Base-by-base conservation (phyloP, 2,888 invertebrate species). In the Micropterix aruncella region DNA sequence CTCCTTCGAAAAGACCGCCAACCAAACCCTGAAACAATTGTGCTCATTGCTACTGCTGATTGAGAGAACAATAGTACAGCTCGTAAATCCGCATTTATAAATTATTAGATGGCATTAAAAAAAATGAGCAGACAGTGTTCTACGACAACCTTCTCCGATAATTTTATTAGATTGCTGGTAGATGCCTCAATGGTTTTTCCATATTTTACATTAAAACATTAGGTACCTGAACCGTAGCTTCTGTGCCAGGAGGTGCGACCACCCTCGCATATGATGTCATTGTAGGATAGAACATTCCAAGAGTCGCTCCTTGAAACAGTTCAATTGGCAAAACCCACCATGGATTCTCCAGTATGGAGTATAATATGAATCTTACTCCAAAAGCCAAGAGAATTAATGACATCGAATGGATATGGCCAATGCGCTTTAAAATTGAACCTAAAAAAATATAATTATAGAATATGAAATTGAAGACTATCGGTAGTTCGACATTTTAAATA, bases 301-400 rank as follows among this genome's bases (percentile, higher is more conserved):
- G 87, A 0, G 92, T 90, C 16, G 93, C 66, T 1, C 94, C 92
- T 62, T 94, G 91, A 5, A 87, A 64, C 48, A 91, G 60, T 62
- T 95, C 95, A 43, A 94, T 78, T 0, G 89, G 82, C 47, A 95
- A 66, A 40, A 86, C 79, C 70, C 77, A 79, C 91, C 92, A 92
- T 0, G 89, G 81, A 61, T 90, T 80, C 1, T 69, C 66, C 43
- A 93, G 62, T 43, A 83, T 63, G 2, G 91, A 92, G 60, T 94
- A 94, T 14, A 84, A 66, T 48, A 89, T 67, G 55, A 90, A 88
- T 42, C 94, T 76, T 1, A 88, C 60, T 1, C 88, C 87, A 57
- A 88, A 87, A 0, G 80, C 81, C 42, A 85, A 67, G 37, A 92
- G 68, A 1, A 92, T 87, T 44, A 93, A 56, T 44, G 83, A 84